Percentiles rank a stretch among this genome's conserved stretches.
Conservation (phyloP, 2,888 invertebrate species). For the Julus scanicus region DNA sequence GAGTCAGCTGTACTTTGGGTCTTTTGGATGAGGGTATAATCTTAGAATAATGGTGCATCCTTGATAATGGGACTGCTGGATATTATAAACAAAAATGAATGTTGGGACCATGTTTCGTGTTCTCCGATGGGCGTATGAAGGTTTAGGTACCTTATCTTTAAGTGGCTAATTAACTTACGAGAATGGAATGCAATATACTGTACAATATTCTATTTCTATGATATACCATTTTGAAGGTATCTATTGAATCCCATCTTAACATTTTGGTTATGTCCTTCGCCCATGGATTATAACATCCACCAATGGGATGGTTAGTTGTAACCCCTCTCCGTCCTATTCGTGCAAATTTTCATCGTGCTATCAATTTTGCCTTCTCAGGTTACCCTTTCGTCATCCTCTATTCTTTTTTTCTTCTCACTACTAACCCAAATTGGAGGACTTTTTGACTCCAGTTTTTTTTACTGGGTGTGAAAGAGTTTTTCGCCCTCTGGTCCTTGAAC, state of each 20-base stretch:
- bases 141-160: too few species aligned
- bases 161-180: too few species aligned
- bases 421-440: slow-evolving; percentile 33
- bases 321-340: background rate
- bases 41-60: too few species aligned
- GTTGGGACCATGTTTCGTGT: too few species aligned
- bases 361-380: background rate
- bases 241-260: background rate
- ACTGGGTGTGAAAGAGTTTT: slow-evolving; percentile 27
- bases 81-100: too few species aligned
- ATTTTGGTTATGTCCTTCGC: background rate
- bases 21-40: too few species aligned
- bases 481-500: slow-evolving; percentile 33
- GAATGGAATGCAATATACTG: too few species aligned
- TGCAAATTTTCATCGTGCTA: background rate
- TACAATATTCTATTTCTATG: too few species aligned
- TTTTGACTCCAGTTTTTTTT: slow-evolving; percentile 24
- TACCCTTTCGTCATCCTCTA: slow-evolving; percentile 21
- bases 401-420: background rate
- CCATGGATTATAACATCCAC: background rate
- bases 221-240: too few species aligned
- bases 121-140: too few species aligned
- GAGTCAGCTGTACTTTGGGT: too few species aligned
- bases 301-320: background rate
- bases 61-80: too few species aligned